A percentile compares a stretch with the other conserved stretches of the same genome.
Conservation (phyloP, 2,888 invertebrate genomes). For the Noctua comes region DNA sequence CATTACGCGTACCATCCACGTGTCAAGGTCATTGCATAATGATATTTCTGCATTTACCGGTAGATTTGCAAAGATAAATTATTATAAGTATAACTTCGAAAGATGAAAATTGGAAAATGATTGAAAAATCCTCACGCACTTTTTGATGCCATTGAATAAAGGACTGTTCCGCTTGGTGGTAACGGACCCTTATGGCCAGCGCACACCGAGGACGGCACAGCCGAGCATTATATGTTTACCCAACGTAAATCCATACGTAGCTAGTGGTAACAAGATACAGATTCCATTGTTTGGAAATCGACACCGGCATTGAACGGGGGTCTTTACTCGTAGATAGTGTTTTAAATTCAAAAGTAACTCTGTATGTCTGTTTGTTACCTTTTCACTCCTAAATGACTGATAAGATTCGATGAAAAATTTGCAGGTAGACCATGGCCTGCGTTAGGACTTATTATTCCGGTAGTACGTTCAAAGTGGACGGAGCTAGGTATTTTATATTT, state of each 20-base stretch:
- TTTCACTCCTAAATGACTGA: not conserved
- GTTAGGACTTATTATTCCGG: not conserved
- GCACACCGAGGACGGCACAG: too few species aligned
- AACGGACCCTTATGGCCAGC: not conserved
- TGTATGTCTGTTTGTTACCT: not conserved
- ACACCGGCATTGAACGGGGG: not conserved
- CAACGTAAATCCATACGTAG: not conserved
- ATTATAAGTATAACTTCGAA: not conserved
- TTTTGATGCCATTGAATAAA: not conserved
- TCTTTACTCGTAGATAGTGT: not conserved
- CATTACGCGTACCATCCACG: constrained; percentile 43
- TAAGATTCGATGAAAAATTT: not conserved
- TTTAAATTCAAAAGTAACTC: not conserved
- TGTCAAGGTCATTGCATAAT: constrained; percentile 51
- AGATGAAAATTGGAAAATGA: not conserved
- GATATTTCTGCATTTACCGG: constrained; percentile 43
- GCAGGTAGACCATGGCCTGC: not conserved
- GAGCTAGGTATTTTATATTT: too few species aligned
- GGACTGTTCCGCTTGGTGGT: not conserved
- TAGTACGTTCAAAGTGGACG: too few species aligned
- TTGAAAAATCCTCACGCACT: not conserved
- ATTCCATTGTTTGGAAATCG: not conserved
- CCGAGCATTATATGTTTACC: not conserved
- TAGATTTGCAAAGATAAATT: constrained; percentile 31
- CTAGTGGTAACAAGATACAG: not conserved